A percentile compares a stretch with the other conserved stretches of the same genome.
phyloP scores from a whole-genome alignment of 2,888 invertebrate species.

The Eulithis prunata region DNA sequence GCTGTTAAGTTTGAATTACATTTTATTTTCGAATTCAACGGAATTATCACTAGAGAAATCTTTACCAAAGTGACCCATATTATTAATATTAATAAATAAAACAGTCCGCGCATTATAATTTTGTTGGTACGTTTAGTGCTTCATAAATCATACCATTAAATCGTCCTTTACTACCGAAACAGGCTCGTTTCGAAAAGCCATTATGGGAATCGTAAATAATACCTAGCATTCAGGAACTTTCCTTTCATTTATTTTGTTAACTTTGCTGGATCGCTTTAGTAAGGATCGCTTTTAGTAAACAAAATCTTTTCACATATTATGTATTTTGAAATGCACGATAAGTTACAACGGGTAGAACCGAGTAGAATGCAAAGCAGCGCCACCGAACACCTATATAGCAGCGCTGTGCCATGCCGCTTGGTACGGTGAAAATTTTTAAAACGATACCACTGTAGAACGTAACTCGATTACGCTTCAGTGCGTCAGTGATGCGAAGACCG shows the following conservation, averaged over 20 bases:
- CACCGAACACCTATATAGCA: too few relatives aligned
- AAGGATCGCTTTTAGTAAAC: too few relatives aligned
- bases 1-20: background rate
- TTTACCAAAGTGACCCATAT: background rate
- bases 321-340: too few relatives aligned
- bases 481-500: conserved; percentile 29
- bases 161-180: conserved; percentile 43
- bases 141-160: conserved; percentile 39
- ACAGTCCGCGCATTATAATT: conserved; percentile 15
- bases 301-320: too few relatives aligned
- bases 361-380: background rate
- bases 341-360: background rate
- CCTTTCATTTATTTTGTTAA: conserved; percentile 25
- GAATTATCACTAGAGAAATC: background rate
- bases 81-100: conserved; percentile 2
- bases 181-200: conserved; percentile 47
- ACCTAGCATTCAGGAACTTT: conserved; percentile 38
- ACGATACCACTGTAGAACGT: conserved; percentile 37
- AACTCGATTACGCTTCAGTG: conserved; percentile 30
- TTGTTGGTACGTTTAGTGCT: conserved; percentile 28
- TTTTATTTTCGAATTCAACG: too few relatives aligned
- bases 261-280: conserved; percentile 15
- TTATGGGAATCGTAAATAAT: conserved; percentile 52
- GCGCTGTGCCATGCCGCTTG: background rate
- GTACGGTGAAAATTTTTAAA: conserved; percentile 18